phyloP scores from a whole-genome alignment of 2,888 invertebrate genomes.

The Tromatobia lineatoria region DNA sequence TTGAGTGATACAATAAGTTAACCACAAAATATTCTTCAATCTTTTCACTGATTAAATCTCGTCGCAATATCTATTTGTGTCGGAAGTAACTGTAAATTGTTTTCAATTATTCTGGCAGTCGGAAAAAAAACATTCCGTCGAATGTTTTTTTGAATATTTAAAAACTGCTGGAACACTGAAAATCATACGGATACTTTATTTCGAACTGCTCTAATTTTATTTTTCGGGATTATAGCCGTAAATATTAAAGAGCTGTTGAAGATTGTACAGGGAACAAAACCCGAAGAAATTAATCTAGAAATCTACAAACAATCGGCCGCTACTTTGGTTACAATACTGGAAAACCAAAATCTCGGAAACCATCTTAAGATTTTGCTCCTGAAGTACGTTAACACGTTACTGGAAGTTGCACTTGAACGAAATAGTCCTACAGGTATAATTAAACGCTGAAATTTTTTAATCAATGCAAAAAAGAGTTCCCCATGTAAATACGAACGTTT shows the following conservation, averaged over 20 bases:
- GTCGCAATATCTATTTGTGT: no score
- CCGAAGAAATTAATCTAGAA: background rate
- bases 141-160: no score
- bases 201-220: no score
- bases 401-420: background rate
- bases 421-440: background rate
- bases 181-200: no score
- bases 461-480: background rate
- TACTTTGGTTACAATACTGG: background rate
- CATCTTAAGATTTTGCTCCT: background rate
- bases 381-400: background rate
- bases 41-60: no score
- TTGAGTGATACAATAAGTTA: no score
- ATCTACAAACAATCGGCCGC: background rate
- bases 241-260: background rate
- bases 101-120: no score
- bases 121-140: no score
- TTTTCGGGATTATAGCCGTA: background rate
- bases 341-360: background rate
- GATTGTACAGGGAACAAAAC: background rate
- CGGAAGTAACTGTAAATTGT: no score
- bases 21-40: no score
- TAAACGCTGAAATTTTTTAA: background rate
- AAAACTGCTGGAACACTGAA: background rate
- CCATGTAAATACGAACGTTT: background rate